Evolutionary conservation across 2,888 invertebrate species (phyloP), one percentile per base, ranked within the genome.

Genomic region (Orchestes rusci): DNA sequence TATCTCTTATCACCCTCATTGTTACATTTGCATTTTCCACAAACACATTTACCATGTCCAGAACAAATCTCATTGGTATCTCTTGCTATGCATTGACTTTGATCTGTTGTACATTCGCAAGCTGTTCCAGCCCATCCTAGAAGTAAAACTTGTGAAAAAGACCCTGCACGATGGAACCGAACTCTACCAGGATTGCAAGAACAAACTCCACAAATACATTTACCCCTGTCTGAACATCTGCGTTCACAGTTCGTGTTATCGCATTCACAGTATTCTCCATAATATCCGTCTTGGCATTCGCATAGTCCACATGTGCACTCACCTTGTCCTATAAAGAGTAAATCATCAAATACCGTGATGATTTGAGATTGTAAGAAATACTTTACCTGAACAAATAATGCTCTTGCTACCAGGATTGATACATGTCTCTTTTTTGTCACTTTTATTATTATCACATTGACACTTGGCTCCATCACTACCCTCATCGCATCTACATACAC

Each of bases 241-340:
- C 75, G 43, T 23, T 72, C 73, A 61, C 90, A 91, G 34, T 84
- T 82, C 60, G 77, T 80, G 61, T 81, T 79, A 62, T 87, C 82
- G 61, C 88, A 87, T 54, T 92, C 76, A 60, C 92, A 92, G 61
- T 71, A 84, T 44, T 73, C 59, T 0, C 86, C 85, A 27, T 73
- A 71, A 45, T 76, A 5, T 59, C 58, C 0, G 3, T 27, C 28
- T 29, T 64, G 53, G 56, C 82, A 80, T 8, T 65, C 64, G 54
- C 80, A 80, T 16, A 63, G 63, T 0, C 76, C 77, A 53, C 79
- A 78, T 19, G 73, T 72, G 64, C 90, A 91, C 2, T 66, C 65
- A 0, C 90, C 90, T 39, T 68, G 65, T 1, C 73, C 80, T 45
- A 33, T 43, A 31, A 41, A 45, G 47, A 13, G 10, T 12, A 39